Base-by-base conservation (phyloP, 2,888 invertebrate genomes). In the Cantharis flavilabris region DNA sequence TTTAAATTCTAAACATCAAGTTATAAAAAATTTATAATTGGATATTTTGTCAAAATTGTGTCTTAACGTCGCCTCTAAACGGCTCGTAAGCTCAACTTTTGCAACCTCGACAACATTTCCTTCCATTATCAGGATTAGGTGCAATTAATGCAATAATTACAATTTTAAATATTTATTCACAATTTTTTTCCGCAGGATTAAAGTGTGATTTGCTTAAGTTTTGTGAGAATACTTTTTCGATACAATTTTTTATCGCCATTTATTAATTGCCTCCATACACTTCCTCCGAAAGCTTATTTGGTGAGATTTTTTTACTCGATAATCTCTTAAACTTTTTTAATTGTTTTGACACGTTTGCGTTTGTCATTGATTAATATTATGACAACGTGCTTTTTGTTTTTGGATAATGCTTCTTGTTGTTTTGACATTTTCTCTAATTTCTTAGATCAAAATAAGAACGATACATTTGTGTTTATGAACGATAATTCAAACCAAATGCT, bases 1-100 rank as follows among this genome's bases (percentile, higher is more conserved):
- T 77, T 71, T 77, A 77, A 74, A 73, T 77, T 77, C 76, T 70
- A 71, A 76, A 77, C 72, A 77, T 67, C 70, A 62, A 70, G 72
- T 73, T 70, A 64, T 69, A 72, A 76, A 76, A 76, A 76, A 76
- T 23, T 70, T 71, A 73, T 76, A 72, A 73, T 76, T 76, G 73
- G 72, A 76, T 76, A 72, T 76, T 72, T 72, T 33, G 64, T 63
- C 69, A 18, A 67, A 67, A 20, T 67, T 67, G 65, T 67, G 20
- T 23, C 65, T n/a, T 16, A 67, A 67, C 65, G 62, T 18, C 69
- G 62, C 26, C 30, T n/a, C 70, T 13, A 62, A 62, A 13, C 30
- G 62, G 18, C 9, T 16, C 64, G 11, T 9, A 62, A 71, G 64
- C 49, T 26, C 23, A 11, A 28, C 30, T 14, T 65, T 71, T 16